A percentile compares a stretch with the other conserved stretches of the same genome.
phyloP scores from a whole-genome alignment of 2,888 invertebrate species.

The Pecten maximus region DNA sequence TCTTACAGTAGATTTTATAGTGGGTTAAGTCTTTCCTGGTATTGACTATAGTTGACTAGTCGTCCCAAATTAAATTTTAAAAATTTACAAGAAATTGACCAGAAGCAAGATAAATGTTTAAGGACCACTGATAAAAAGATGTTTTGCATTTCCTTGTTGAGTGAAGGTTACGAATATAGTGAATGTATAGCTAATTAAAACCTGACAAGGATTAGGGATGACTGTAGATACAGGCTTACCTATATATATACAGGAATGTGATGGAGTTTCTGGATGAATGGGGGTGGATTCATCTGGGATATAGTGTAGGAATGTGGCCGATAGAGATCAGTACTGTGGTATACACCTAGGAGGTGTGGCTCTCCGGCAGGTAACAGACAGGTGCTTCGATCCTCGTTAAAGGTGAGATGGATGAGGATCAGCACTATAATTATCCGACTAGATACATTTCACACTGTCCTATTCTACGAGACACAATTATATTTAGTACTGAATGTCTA shows the following conservation, averaged over 20 bases:
- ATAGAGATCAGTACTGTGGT: not conserved
- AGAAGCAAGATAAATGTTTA: not conserved
- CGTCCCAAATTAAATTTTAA: not conserved
- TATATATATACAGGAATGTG: too few species aligned
- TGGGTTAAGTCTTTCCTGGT: not conserved
- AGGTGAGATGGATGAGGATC: slow-evolving; percentile 27
- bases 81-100: slow-evolving; percentile 19
- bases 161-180: not conserved
- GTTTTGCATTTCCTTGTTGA: not conserved
- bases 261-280: too few species aligned
- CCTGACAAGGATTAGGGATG: not conserved
- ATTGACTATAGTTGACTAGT: not conserved
- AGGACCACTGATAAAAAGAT: not conserved
- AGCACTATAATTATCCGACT: slow-evolving; percentile 22
- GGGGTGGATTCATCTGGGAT: not conserved
- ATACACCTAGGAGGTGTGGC: not conserved
- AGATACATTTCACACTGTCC: slow-evolving; percentile 10
- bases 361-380: slow-evolving; percentile 15
- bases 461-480: not conserved
- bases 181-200: not conserved
- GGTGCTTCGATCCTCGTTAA: slow-evolving; percentile 9
- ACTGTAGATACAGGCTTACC: too few species aligned
- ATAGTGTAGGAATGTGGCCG: not conserved
- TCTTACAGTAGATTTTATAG: not conserved
- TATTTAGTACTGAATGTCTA: not conserved